Evolutionary conservation across 2,113 vertebrate species (phyloP), one percentile per base, ranked within the genome.

Genomic region (Cyphomyrus plagiostoma): DNA sequence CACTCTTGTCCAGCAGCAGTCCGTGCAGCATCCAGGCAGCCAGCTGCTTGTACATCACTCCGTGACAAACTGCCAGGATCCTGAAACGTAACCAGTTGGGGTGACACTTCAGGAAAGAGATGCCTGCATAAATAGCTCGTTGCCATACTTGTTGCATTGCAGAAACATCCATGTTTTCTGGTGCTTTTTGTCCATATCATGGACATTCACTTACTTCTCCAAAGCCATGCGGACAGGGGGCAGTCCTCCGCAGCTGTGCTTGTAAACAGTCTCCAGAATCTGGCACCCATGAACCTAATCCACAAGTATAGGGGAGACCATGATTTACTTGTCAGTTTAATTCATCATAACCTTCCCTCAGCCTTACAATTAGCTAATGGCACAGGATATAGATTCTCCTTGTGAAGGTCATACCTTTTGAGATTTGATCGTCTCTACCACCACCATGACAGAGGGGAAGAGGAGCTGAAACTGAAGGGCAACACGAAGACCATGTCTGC

Each of bases 1-100:
- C 98, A 0, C 98, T 97, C 26, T 99, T 97, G 92, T 99, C 98
- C 92, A 99, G 93, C 30, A 99, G 96, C 88, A 99, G 90, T 0
- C 98, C 98, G 0, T 99, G 98, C 58, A 99, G 94, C 98, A 99
- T 99, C 98, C 98, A 99, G 39, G 98, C 98, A 0, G 98, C 99
- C 2, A 99, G 96, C 95, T 99, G 98, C 90, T 99, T 99, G 92
- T 99, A 99, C 98, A 99, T 98, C 90, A 99, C 98, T 7, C 98
- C 98, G 0, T 99, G 98, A 91, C 98, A 99, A 89, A 98, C 97
- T 0, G 98, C 98, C 42, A 99, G 95, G 91, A 99, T 97, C 95
- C 98, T 99, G 93, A 11, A 87, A 2, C 11, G 1, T 48, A 50
- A 13, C n/a, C 45, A 30, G n/a, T 30, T 30, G 62, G 62, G 26